Evolutionary conservation across 2,113 vertebrate genomes (phyloP).

Genomic region (Pontoporia blainvillei): DNA sequence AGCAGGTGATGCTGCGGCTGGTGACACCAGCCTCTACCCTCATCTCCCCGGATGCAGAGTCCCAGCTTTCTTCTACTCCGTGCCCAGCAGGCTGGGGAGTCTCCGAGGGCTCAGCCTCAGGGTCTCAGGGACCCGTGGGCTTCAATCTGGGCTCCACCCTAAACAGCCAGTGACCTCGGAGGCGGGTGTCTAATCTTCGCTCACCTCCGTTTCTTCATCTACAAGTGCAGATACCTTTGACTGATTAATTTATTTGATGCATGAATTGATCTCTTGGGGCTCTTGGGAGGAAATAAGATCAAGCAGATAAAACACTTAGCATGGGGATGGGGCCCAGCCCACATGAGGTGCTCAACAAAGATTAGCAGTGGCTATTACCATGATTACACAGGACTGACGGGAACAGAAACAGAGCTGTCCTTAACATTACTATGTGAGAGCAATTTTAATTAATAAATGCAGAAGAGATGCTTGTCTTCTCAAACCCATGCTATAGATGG

Average conservation of each 20-base stretch:
- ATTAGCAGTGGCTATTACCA: accelerated
- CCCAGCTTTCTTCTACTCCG: accelerated
- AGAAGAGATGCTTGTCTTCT: not conserved
- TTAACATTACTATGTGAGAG: not conserved
- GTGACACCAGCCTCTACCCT: not conserved
- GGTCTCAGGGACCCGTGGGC: too few relatives aligned
- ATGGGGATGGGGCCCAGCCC: accelerated
- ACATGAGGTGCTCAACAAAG: accelerated
- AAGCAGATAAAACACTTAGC: accelerated
- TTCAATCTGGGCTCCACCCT: not conserved
- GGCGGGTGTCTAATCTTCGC: accelerated
- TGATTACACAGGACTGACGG: accelerated
- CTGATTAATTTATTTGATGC: not conserved
- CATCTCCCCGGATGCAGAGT: not conserved
- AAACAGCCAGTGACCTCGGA: accelerated
- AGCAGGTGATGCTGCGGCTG: accelerated
- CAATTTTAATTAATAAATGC: not conserved
- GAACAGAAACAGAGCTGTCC: not conserved
- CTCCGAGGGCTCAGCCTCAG: not conserved
- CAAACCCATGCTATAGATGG: not conserved
- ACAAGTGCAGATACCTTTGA: too few relatives aligned
- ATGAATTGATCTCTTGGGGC: not conserved
- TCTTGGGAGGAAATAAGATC: not conserved
- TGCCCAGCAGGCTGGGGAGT: not conserved
- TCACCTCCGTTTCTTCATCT: not conserved